Evolutionary conservation across 2,797 vertebrate genomes (phyloP).

Genomic region (Poeciliopsis gracilis): DNA sequence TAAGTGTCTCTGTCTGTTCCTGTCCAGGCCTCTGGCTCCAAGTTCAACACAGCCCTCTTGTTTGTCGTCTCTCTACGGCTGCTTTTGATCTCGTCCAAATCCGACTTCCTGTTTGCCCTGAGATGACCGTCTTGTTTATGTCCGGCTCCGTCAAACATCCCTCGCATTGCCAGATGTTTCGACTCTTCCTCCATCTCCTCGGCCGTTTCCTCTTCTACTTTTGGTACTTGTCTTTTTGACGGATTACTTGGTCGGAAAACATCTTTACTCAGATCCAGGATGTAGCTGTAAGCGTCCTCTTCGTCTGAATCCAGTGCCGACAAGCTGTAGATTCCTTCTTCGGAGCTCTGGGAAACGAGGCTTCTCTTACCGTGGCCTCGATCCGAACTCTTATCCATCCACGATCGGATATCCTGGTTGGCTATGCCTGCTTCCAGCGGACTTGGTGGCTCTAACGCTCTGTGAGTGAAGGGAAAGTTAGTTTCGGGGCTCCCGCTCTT

Average conservation of each 20-base stretch:
- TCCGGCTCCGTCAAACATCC: conserved; percentile 4
- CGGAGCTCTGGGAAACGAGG: conserved; percentile 58
- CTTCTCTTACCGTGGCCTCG: conserved; percentile 7
- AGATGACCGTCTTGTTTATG: conserved; percentile 4
- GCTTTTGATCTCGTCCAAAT: conserved; percentile 21
- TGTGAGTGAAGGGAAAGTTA: neutral
- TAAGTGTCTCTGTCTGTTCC: neutral
- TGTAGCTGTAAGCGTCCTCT: conserved; percentile 74
- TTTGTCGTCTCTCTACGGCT: conserved; percentile 16
- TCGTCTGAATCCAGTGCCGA: conserved; percentile 71
- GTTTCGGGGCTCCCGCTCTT: neutral
- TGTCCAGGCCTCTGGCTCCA: conserved; percentile 20
- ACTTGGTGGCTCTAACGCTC: conserved; percentile 43
- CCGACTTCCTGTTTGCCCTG: neutral
- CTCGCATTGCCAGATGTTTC: neutral
- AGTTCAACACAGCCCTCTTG: conserved; percentile 21
- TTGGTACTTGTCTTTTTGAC: conserved; percentile 31
- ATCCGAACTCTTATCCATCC: conserved; percentile 50
- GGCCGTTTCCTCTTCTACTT: conserved; percentile 54
- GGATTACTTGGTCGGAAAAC: conserved; percentile 42
- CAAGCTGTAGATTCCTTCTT: conserved; percentile 66
- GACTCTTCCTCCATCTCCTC: conserved; percentile 36
- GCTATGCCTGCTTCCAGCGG: conserved; percentile 27
- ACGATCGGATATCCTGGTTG: conserved; percentile 48
- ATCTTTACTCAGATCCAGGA: conserved; percentile 74